These are phyloP conservation scores for Planococcus citri DNA, from an alignment of 1,140 invertebrate species.

Conservation along the genomic window DNA sequence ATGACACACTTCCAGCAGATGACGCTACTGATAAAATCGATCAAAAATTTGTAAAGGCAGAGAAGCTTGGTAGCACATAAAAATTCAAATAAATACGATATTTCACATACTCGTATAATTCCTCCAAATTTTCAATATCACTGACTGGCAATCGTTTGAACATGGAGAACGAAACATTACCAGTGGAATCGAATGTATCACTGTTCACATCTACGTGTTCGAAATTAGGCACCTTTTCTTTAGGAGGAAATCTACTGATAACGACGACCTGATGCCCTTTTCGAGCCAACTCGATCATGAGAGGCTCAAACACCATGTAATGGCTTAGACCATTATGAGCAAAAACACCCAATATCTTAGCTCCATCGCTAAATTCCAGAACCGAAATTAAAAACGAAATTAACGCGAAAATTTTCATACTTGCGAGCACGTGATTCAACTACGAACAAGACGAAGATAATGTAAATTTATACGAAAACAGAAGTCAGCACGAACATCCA, in stretches of 20 bases:
- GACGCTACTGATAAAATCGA: too few species aligned
- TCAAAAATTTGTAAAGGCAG: too few species aligned
- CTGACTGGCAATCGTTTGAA: neutral
- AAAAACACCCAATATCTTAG: constrained; percentile 30
- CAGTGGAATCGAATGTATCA: neutral
- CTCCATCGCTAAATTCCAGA: too few species aligned
- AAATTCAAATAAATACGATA: neutral
- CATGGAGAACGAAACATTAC: neutral
- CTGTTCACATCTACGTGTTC: constrained; percentile 34
- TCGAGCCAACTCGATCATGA: constrained; percentile 29
- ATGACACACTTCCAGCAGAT: too few species aligned
- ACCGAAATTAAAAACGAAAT: too few species aligned
- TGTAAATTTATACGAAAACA: too few species aligned
- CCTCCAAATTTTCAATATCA: neutral
- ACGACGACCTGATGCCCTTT: constrained; percentile 32
- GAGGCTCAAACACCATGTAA: constrained; percentile 31
- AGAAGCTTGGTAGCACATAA: neutral
- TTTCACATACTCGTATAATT: neutral
- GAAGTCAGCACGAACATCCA: too few species aligned
- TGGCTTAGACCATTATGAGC: constrained; percentile 32
- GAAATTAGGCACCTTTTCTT: constrained; percentile 38
- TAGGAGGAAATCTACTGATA: constrained; percentile 36
- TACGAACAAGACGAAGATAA: too few species aligned
- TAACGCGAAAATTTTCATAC: too few species aligned
- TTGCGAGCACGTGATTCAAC: too few species aligned